Percentiles rank a stretch among this genome's conserved stretches.
Conservation (phyloP, 2,797 vertebrate genomes). For the Xenopus petersii region DNA sequence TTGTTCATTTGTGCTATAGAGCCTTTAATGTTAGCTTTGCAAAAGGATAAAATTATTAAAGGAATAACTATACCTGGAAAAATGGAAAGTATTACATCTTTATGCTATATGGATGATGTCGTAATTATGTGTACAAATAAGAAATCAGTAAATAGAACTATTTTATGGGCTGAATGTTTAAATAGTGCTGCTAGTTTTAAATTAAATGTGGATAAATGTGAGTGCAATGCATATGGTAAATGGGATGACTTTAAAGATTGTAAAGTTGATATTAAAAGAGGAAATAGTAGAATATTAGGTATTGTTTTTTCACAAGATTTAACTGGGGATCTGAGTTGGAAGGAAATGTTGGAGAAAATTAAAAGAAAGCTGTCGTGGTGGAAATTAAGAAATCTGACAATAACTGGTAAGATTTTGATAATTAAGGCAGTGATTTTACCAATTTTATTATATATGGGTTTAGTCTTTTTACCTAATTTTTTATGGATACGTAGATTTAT, state of each 20-base stretch:
- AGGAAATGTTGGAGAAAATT: neutral
- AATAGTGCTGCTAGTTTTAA: neutral
- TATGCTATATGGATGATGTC: neutral
- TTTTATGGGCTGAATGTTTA: neutral
- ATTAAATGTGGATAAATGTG: neutral
- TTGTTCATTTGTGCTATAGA: neutral
- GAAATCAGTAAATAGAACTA: neutral
- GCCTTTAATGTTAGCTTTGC: neutral
- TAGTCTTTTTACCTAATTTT: neutral
- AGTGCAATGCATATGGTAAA: neutral
- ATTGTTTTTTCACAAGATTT: neutral
- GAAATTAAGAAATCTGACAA: neutral
- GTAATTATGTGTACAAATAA: neutral
- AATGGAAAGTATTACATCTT: neutral
- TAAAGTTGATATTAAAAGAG: neutral
- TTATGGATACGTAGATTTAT: neutral
- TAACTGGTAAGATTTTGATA: neutral
- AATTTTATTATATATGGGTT: neutral
- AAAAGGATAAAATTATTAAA: too few species aligned
- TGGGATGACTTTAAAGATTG: neutral
- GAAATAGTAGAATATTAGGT: neutral
- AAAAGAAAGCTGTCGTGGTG: neutral
- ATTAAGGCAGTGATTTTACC: neutral
- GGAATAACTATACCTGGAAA: neutral
- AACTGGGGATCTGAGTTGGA: neutral